Base-by-base conservation (phyloP, 2,888 invertebrate genomes). In the Megalurothrips usitatus region DNA sequence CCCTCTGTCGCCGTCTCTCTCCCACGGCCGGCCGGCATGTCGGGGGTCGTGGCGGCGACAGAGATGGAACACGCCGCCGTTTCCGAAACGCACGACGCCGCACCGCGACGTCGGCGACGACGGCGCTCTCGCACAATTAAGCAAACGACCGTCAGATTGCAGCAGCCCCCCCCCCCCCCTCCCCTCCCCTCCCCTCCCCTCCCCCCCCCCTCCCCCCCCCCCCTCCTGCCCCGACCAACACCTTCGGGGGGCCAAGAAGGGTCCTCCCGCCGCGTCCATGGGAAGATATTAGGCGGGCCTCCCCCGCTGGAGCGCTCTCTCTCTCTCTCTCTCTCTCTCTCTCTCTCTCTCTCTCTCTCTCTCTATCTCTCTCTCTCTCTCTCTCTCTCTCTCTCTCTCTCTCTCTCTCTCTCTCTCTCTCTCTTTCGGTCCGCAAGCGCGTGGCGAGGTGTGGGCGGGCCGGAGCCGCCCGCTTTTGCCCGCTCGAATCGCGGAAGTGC, bases 141-240 rank as follows among this genome's bases (percentile, higher is more conserved):
- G 68, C 68, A 75, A 75, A 75, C 68, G 68, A 75, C 68, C 68
- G 68, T 75, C 68, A 75, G 68, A 75, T 75, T 75, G 68, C 68
- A 26, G 58, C 58, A 10, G 14, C 58, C 58, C 58, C 58, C 58
- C 19, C 52, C 52, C 10, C 58, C 58, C 52, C 52, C 52, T 17
- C 52, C 8, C 52, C 52, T 52, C 52, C 52, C 4, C 52, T 17
- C 12, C 49, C 49, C 49, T 49, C 14, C 49, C 12, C 3, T 52
- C 52, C 52, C 17, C 14, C 49, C 14, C 49, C 10, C 49, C 9
- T 9, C 49, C 9, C 49, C 49, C 49, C 17, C 63, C n/a, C 63
- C 63, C 63, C n/a, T 1, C 63, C 63, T 9, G 63, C 63, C 68
- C 6, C 68, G 68, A 1, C 68, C 23, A 6, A 12, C 68, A 75